Percentiles rank a stretch among this genome's conserved stretches.
Conservation (phyloP, 35 echinoderm and acorn worm species). For the Heliocidaris erythrogramma region DNA sequence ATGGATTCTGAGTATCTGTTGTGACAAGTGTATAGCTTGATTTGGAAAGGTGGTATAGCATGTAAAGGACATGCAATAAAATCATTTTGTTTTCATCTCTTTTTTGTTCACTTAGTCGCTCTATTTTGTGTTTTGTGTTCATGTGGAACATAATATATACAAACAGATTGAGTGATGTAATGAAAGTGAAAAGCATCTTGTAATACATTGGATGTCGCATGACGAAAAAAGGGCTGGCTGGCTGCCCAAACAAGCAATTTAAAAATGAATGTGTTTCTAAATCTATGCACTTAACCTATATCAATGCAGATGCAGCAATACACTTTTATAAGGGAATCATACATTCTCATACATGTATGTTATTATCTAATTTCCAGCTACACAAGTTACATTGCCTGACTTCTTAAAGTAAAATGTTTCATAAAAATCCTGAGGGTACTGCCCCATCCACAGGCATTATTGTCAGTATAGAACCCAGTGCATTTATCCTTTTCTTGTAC, state of each 20-base stretch:
- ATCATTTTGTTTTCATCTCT: not conserved
- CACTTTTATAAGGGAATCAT: too few relatives aligned
- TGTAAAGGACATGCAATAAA: conserved; percentile 24
- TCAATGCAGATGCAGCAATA: too few relatives aligned
- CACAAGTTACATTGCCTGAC: too few relatives aligned
- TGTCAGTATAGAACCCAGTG: too few relatives aligned
- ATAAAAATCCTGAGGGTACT: too few relatives aligned
- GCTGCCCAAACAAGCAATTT: not conserved
- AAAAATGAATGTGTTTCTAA: not conserved
- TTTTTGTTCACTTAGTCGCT: not conserved
- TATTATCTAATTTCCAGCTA: too few relatives aligned
- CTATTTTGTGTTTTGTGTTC: not conserved
- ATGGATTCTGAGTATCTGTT: not conserved
- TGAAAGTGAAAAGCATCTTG: not conserved
- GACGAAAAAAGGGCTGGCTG: too few relatives aligned
- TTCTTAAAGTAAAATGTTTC: too few relatives aligned
- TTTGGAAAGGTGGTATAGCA: not conserved
- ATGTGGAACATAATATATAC: not conserved
- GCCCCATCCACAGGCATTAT: too few relatives aligned
- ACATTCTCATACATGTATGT: too few relatives aligned
- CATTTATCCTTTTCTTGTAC: too few relatives aligned
- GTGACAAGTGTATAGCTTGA: conserved; percentile 1
- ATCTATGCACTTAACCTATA: not conserved
- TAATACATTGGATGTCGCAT: not conserved
- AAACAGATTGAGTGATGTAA: not conserved